phyloP scores from a whole-genome alignment of 2,797 vertebrate genomes.

The Amphiprion clarkii region DNA sequence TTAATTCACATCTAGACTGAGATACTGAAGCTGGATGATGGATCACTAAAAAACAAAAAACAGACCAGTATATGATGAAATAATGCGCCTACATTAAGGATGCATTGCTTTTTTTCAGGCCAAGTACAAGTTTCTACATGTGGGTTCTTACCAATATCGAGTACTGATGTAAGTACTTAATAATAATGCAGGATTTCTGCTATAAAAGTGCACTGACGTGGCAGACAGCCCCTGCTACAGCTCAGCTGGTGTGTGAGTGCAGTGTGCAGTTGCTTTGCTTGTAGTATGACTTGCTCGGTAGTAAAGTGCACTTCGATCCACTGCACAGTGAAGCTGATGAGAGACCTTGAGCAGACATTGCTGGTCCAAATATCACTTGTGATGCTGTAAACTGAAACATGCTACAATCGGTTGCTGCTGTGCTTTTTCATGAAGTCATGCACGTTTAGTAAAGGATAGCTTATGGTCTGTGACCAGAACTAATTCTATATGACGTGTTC shows the following conservation, averaged over 20 bases:
- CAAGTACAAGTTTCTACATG: neutral
- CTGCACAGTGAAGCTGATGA: conserved; percentile 2
- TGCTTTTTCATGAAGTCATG: neutral
- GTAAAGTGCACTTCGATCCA: conserved; percentile 8
- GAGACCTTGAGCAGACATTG: conserved; percentile 3
- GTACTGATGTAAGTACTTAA: neutral
- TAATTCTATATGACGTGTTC: neutral
- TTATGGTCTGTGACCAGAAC: neutral
- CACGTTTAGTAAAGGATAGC: neutral
- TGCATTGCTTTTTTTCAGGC: neutral
- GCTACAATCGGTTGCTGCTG: neutral
- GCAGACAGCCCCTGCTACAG: neutral
- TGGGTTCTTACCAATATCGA: neutral
- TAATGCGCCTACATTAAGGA: neutral
- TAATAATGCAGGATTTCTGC: neutral
- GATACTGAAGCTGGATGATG: neutral
- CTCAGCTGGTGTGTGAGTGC: neutral
- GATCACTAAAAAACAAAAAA: neutral
- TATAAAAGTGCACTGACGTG: neutral
- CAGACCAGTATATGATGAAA: neutral
- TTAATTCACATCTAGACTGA: neutral
- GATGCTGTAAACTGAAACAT: neutral
- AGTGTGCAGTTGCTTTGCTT: neutral
- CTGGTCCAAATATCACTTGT: neutral
- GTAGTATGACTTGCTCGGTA: neutral